These are phyloP conservation scores for Endomychus coccineus DNA, from an alignment of 2,888 invertebrate species.

Conservation along the genomic window DNA sequence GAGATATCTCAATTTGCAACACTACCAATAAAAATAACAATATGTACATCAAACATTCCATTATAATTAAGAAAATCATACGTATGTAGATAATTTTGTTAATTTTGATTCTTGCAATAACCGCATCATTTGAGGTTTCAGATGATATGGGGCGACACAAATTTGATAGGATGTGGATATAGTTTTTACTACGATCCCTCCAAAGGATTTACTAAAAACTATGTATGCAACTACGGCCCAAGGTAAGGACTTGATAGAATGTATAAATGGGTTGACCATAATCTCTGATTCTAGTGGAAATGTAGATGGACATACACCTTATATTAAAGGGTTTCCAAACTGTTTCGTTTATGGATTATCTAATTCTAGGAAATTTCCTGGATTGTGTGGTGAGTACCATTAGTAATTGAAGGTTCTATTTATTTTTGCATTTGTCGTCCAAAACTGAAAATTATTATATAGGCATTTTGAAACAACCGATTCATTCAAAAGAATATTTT, in stretches of 20 bases:
- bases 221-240: slow-evolving; percentile 36
- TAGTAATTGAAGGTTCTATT: too few relatives aligned
- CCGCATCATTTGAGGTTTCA: slow-evolving; percentile 41
- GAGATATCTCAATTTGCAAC: too few relatives aligned
- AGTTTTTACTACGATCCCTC: slow-evolving; percentile 69
- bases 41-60: too few relatives aligned
- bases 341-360: slow-evolving; percentile 63
- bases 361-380: slow-evolving; percentile 65
- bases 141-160: slow-evolving; percentile 84
- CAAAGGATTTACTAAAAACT: slow-evolving; percentile 58
- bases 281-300: slow-evolving; percentile 55
- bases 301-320: slow-evolving; percentile 67
- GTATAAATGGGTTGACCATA: too few relatives aligned
- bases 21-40: too few relatives aligned
- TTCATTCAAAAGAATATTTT: too few relatives aligned
- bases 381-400: slow-evolving; percentile 74
- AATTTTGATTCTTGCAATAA: too few relatives aligned
- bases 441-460: too few relatives aligned
- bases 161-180: slow-evolving; percentile 79
- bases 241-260: slow-evolving; percentile 23
- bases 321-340: slow-evolving; percentile 65
- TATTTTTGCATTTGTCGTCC: too few relatives aligned
- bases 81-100: slow-evolving; percentile 4
- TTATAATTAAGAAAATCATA: slow-evolving; percentile 1
- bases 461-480: too few relatives aligned